Evolutionary conservation across 2,797 vertebrate species (phyloP).

Genomic region (Odontamblyopus lacepedii): DNA sequence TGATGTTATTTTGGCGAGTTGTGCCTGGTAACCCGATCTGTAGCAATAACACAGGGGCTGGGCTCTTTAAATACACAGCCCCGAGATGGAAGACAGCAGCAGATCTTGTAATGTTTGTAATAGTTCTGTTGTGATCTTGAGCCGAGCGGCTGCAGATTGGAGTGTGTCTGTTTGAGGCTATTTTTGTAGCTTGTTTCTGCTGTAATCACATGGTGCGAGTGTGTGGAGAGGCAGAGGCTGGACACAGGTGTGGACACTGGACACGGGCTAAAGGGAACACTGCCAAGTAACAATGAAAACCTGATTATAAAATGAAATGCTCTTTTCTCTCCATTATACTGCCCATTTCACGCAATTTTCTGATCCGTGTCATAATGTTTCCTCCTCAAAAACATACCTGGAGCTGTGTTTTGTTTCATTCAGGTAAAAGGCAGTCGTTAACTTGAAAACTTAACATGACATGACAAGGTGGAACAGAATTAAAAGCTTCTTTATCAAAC

Average conservation of each 20-base stretch:
- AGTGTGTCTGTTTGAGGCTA: constrained; percentile 58
- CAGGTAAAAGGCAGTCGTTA: too few species aligned
- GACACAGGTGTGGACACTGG: not conserved
- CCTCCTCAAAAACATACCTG: too few species aligned
- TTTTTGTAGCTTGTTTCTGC: constrained; percentile 63
- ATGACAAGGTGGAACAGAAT: too few species aligned
- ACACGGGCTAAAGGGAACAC: not conserved
- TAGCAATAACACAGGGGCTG: constrained; percentile 66
- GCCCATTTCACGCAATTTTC: too few species aligned
- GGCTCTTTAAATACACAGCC: constrained; percentile 54
- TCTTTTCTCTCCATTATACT: too few species aligned
- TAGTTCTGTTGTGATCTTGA: constrained; percentile 72
- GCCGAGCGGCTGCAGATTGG: constrained; percentile 49
- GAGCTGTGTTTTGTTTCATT: too few species aligned
- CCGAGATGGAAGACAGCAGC: constrained; percentile 49
- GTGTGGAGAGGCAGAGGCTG: constrained; percentile 39
- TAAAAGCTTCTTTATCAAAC: too few species aligned
- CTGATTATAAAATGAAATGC: too few species aligned
- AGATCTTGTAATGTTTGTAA: constrained; percentile 67
- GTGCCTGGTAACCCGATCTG: constrained; percentile 73
- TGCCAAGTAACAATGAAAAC: not conserved
- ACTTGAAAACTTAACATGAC: too few species aligned
- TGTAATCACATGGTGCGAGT: constrained; percentile 70
- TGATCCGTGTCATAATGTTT: too few species aligned
- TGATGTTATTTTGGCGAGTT: constrained; percentile 78